phyloP scores from a whole-genome alignment of 2,888 invertebrate genomes.

The Tetranychus piercei region DNA sequence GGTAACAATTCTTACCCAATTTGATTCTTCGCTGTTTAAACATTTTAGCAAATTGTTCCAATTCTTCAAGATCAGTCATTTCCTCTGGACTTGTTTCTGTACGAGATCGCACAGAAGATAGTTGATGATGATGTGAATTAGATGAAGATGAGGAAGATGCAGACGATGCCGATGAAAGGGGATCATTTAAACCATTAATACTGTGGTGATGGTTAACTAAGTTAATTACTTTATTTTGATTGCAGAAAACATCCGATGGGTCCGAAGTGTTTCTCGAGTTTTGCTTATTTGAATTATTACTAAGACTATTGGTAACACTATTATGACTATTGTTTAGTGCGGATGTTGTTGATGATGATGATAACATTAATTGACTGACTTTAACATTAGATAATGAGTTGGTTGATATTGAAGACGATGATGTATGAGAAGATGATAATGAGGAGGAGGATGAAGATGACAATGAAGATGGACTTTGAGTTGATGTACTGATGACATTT shows the following conservation, averaged over 20 bases:
- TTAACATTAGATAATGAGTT: background rate
- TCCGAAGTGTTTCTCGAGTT: background rate
- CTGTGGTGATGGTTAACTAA: background rate
- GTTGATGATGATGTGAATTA: background rate
- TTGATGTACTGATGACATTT: background rate
- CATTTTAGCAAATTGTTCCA: slow-evolving; percentile 94
- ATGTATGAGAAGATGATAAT: background rate
- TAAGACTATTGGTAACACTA: background rate
- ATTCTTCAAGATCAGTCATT: slow-evolving; percentile 86
- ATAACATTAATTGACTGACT: background rate
- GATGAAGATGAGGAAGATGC: background rate
- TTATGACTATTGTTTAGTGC: background rate
- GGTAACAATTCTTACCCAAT: slow-evolving; percentile 42
- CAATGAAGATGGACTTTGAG: background rate
- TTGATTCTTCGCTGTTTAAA: slow-evolving; percentile 95
- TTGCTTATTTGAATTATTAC: background rate
- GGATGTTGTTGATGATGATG: background rate
- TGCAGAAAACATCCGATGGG: background rate
- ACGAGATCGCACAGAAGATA: background rate
- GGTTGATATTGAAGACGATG: background rate
- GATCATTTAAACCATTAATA: background rate
- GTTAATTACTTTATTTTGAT: background rate
- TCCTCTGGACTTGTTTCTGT: slow-evolving; percentile 48
- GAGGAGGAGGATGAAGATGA: background rate
- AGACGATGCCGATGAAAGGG: background rate